These are phyloP conservation scores for Hyalella azteca DNA, from an alignment of 2,888 invertebrate genomes.

Conservation along the genomic window DNA sequence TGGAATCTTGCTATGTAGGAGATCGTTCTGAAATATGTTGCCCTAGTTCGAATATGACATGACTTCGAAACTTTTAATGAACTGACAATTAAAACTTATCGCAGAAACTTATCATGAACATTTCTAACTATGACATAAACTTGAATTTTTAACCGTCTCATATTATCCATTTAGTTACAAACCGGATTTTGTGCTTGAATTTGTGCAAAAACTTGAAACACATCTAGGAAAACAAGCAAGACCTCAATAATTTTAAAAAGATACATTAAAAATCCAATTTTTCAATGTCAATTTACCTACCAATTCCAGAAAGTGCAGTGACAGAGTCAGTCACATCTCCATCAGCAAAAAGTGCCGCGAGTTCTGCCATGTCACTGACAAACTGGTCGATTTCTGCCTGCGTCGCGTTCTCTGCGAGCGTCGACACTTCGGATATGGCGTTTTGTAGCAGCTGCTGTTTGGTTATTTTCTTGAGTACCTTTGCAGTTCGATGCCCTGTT, in stretches of 20 bases:
- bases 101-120: no score
- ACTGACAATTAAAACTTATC: no score
- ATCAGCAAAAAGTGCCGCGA: background rate
- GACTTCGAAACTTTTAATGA: no score
- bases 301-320: background rate
- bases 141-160: no score
- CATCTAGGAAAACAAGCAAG: background rate
- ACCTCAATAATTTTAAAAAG: background rate
- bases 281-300: background rate
- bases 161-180: no score
- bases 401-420: background rate
- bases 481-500: background rate
- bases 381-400: constrained; percentile 28
- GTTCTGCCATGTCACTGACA: constrained; percentile 29
- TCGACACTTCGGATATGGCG: constrained; percentile 1
- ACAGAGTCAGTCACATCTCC: constrained; percentile 10
- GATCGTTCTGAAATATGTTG: no score
- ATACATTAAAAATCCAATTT: background rate
- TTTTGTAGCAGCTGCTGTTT: background rate
- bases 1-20: background rate
- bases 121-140: no score
- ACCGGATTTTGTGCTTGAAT: no score
- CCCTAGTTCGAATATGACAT: no score
- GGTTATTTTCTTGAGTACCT: background rate
- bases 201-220: no score